Conservation (phyloP, 2,113 vertebrate genomes). For the Eurypyga helias region DNA sequence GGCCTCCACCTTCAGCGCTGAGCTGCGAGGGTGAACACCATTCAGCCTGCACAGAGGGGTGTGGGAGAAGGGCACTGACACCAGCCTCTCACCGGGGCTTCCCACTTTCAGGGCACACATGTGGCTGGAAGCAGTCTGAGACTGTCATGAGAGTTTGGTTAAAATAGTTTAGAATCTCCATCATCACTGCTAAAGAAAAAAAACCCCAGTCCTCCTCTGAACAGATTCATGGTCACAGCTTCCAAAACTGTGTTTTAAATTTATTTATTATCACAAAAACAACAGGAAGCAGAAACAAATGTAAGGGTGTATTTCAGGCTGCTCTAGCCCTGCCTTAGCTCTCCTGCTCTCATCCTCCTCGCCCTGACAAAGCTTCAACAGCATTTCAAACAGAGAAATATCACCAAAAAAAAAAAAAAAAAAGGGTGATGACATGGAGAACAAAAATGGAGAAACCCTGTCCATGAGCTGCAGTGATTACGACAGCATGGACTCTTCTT, state of each 20-base stretch:
- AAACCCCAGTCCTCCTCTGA: not conserved
- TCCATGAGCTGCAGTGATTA: not conserved
- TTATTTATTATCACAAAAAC: not conserved
- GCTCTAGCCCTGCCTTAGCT: not conserved
- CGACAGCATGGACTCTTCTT: not conserved
- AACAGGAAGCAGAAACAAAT: not conserved
- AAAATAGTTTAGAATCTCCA: not conserved
- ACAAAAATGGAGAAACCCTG: not conserved
- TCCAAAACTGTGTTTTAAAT: not conserved
- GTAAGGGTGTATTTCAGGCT: not conserved
- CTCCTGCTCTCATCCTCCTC: not conserved
- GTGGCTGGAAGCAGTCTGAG: not conserved
- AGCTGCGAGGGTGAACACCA: rapidly evolving
- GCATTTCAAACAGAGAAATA: not conserved
- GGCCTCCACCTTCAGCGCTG: not conserved
- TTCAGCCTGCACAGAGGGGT: not conserved
- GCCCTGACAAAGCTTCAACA: not conserved
- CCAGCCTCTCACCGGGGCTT: not conserved
- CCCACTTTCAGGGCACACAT: not conserved
- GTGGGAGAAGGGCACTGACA: not conserved
- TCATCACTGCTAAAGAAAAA: not conserved
- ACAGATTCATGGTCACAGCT: not conserved
- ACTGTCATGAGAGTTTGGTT: not conserved
- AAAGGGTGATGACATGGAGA: not conserved
- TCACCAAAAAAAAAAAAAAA: not conserved